Evolutionary conservation across 2,797 vertebrate genomes (phyloP), one percentile per base, ranked within the genome.

Genomic region (Rhinogobio ventralis): DNA sequence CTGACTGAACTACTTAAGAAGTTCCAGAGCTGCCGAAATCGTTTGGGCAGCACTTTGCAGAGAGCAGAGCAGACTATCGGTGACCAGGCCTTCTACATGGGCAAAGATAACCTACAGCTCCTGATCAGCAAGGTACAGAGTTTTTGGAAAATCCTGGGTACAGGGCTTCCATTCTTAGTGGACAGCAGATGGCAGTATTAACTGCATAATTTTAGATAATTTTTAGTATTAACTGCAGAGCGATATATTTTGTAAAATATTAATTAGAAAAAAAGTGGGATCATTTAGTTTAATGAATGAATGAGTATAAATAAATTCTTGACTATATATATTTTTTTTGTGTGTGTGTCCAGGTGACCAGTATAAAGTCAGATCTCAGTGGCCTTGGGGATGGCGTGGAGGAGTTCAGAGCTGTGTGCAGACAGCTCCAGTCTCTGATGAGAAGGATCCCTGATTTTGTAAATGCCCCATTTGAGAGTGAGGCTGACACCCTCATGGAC

Each of bases 401-500:
- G 88, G 96, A 96, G 89, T 93, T 98, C 85, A 95, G 96, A 86
- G 91, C 94, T 68, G 93, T 97, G 88, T 97, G 97, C 88, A 96
- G 96, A 91, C 96, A 96, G 86, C 94, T 99, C 73, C 96, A 98
- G 73, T 93, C 94, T 90, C 95, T 96, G 79, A 94, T 98, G 23
- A 96, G 95, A 87, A 96, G 94, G 90, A 94, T 97, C 90, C 95
- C 95, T 69, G 93, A 92, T 83, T 97, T 95, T 90, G 91, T 92
- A 79, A 90, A 93, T 1, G 84, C 95, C 45, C 95, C 95, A 0
- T 99, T 97, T 39, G 96, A 98, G 91, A 93, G 91, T 0, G 98
- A 99, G 86, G 96, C 96, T 14, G 96, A 98, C 75, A 42, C 93
- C 78, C 93, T 99, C 72, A 96, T 97, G 95, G 98, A 99, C 92